phyloP scores from a whole-genome alignment of 2,113 vertebrate genomes.

The Perca flavescens region DNA sequence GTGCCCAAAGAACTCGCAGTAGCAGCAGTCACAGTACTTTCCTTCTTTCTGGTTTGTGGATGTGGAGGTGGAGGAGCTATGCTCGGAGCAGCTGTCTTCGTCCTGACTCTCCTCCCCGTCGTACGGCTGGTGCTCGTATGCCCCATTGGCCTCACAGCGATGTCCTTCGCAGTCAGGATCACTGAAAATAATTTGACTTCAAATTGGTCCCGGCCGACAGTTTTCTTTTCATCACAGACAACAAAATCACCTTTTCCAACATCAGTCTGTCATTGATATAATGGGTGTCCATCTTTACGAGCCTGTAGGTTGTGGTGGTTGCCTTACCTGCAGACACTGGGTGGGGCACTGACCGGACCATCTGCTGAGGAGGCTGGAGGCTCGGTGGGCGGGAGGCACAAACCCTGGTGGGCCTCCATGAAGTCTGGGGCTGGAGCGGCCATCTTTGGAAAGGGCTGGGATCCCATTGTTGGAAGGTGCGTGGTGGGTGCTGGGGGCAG shows the following conservation, averaged over 20 bases:
- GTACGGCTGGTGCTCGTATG: constrained; percentile 92
- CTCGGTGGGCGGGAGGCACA: constrained; percentile 89
- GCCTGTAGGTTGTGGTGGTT: not conserved
- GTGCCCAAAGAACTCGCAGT: constrained; percentile 99
- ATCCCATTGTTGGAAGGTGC: constrained; percentile 88
- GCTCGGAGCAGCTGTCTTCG: constrained; percentile 98
- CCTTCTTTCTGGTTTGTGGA: constrained; percentile 99
- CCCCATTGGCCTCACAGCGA: constrained; percentile 91
- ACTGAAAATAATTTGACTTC: constrained; percentile 70
- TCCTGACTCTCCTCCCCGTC: constrained; percentile 96
- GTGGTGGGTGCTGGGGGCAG: constrained; percentile 86
- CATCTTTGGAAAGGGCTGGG: constrained; percentile 91
- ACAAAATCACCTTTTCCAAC: not conserved
- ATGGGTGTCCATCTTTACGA: not conserved
- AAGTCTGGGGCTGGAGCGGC: constrained; percentile 89
- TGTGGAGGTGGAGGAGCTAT: constrained; percentile 99
- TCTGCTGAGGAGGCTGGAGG: constrained; percentile 87
- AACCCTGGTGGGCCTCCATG: constrained; percentile 89
- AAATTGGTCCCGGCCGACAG: not conserved
- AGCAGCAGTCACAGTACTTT: constrained; percentile 99
- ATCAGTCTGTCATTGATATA: not conserved
- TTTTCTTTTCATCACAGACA: not conserved
- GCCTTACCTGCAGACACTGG: constrained; percentile 96
- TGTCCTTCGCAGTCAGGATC: constrained; percentile 98
- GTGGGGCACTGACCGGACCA: constrained; percentile 90